phyloP scores from a whole-genome alignment of 1,140 invertebrate species.

The Zaprionus kolodkinae region DNA sequence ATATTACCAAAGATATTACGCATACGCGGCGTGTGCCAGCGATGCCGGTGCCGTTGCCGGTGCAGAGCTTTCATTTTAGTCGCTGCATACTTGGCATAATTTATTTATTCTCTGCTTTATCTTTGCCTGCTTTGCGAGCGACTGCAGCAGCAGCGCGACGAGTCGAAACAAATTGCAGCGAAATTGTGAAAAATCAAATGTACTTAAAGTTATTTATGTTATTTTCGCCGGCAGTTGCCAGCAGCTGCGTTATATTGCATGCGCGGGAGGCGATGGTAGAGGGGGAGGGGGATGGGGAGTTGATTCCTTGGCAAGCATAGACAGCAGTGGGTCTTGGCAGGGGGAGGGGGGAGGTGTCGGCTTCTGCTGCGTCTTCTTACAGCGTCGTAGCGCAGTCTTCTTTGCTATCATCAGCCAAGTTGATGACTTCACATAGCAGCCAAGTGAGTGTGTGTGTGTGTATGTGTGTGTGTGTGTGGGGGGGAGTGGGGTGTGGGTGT shows the following conservation, averaged over 20 bases:
- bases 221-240: conserved; percentile 34
- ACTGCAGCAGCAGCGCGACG: conserved; percentile 8
- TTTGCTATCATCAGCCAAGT: conserved; percentile 45
- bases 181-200: conserved; percentile 74
- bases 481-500: neutral
- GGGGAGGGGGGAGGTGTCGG: neutral
- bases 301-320: neutral
- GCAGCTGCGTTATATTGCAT: conserved; percentile 28
- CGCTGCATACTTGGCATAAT: conserved; percentile 41
- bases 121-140: conserved; percentile 34
- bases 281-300: neutral
- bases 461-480: conserved; percentile 13
- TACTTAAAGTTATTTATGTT: conserved; percentile 61
- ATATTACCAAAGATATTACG: conserved; percentile 51
- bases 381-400: conserved; percentile 30
- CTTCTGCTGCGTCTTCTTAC: conserved; percentile 18
- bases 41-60: too few relatives aligned
- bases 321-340: neutral
- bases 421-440: conserved; percentile 52
- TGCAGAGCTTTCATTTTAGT: conserved; percentile 25
- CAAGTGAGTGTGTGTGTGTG: conserved; percentile 7
- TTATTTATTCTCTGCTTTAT: conserved; percentile 55
- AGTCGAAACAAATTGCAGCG: conserved; percentile 50
- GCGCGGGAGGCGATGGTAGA: too few relatives aligned
- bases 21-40: conserved; percentile 45